phyloP scores from a whole-genome alignment of 1,140 invertebrate species.

The Brachionus rubens region DNA sequence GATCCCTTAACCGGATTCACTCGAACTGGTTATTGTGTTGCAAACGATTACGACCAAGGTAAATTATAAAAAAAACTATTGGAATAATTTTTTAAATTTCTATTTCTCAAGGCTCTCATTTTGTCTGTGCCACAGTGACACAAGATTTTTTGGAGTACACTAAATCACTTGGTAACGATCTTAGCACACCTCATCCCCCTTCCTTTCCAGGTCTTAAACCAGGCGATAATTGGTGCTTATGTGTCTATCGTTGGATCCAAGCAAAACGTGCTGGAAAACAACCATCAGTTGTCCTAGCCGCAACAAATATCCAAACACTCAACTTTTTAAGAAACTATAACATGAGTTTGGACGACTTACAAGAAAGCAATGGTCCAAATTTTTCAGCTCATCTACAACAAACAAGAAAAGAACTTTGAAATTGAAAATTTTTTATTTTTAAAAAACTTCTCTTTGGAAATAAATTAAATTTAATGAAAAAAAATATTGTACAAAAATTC shows the following conservation, averaged over 20 bases:
- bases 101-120: conserved; percentile 20
- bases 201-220: conserved; percentile 43
- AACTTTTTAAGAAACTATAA: not conserved
- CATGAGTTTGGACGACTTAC: not conserved
- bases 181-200: conserved; percentile 23
- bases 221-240: conserved; percentile 46
- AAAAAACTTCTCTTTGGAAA: too few species aligned
- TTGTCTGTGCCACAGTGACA: conserved; percentile 36
- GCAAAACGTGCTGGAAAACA: not conserved
- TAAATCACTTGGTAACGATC: conserved; percentile 29
- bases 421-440: not conserved
- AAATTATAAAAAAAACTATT: not conserved
- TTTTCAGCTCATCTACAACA: not conserved
- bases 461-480: not conserved
- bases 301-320: conserved; percentile 23
- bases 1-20: conserved; percentile 27
- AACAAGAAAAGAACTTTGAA: conserved; percentile 4
- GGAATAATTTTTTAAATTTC: not conserved
- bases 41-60: conserved; percentile 20
- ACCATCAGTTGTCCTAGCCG: not conserved
- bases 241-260: conserved; percentile 42
- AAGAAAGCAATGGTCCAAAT: not conserved
- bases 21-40: conserved; percentile 34
- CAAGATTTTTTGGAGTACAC: conserved; percentile 38
- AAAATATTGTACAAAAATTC: not conserved